These are phyloP conservation scores for Cacoxenus indagator DNA, from an alignment of 2,888 invertebrate genomes.

Conservation along the genomic window DNA sequence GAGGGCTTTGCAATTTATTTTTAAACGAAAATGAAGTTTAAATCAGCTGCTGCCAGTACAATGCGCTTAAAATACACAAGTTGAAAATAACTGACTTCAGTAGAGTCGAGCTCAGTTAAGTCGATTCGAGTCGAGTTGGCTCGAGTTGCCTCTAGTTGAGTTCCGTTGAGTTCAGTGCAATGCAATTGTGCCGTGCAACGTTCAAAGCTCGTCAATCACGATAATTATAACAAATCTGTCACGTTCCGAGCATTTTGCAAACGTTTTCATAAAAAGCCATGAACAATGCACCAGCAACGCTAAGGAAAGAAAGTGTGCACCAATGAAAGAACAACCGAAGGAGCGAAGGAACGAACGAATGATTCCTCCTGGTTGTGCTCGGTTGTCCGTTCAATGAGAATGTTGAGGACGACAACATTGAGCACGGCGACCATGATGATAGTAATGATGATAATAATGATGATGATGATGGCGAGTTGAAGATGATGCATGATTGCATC, in stretches of 20 bases:
- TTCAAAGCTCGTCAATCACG: slow-evolving; percentile 52
- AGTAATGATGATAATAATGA: neutral
- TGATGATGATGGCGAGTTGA: slow-evolving; percentile 4
- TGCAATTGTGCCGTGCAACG: slow-evolving; percentile 19
- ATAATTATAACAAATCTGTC: slow-evolving; percentile 57
- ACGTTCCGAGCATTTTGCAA: slow-evolving; percentile 47
- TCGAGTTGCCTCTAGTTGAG: neutral
- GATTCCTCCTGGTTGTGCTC: neutral
- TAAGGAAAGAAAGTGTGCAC: neutral
- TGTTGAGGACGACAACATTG: neutral
- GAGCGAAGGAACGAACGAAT: neutral
- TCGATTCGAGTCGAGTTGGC: neutral
- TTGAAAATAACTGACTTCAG: neutral
- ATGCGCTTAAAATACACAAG: neutral
- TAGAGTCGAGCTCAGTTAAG: neutral
- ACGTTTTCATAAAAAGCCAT: slow-evolving; percentile 28
- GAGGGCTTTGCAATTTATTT: neutral
- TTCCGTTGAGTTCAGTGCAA: neutral
- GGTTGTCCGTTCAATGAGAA: slow-evolving; percentile 3
- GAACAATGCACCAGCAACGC: slow-evolving; percentile 18
- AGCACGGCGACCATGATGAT: neutral
- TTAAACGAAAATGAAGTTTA: neutral
- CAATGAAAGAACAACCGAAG: slow-evolving; percentile 2
- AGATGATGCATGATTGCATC: slow-evolving; percentile 15
- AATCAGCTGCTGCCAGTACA: neutral